Conservation (phyloP, 2,888 invertebrate genomes). For the Hedya salicella region DNA sequence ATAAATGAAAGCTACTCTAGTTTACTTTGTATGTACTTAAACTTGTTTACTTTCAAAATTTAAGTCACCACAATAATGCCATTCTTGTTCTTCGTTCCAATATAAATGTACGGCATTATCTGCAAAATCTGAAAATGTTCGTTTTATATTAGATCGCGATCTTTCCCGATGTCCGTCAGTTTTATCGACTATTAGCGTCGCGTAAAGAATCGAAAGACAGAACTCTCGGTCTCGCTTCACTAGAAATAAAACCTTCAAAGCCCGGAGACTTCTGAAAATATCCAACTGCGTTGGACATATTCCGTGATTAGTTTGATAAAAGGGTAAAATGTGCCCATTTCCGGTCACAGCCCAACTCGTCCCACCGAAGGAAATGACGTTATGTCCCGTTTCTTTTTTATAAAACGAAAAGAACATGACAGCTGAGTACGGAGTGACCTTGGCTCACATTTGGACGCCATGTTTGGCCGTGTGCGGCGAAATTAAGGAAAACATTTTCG, state of each 20-base stretch:
- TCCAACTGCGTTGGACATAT: slow-evolving; percentile 21
- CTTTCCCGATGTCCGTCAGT: not conserved
- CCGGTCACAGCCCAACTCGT: slow-evolving; percentile 34
- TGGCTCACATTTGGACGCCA: slow-evolving; percentile 14
- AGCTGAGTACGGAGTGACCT: slow-evolving; percentile 23
- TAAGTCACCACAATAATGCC: no score
- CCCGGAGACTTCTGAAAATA: not conserved
- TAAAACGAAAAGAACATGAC: slow-evolving; percentile 36
- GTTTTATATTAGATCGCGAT: not conserved
- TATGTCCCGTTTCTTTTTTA: slow-evolving; percentile 38
- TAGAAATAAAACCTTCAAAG: not conserved
- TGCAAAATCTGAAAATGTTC: not conserved
- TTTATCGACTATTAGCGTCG: not conserved
- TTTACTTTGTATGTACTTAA: no score
- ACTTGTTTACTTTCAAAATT: no score
- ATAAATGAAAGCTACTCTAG: no score
- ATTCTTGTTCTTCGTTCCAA: not conserved
- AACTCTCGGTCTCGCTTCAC: not conserved
- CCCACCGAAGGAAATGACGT: slow-evolving; percentile 38
- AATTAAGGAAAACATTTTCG: slow-evolving; percentile 10
- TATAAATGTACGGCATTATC: not conserved
- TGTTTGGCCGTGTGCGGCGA: slow-evolving; percentile 1
- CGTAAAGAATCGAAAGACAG: not conserved
- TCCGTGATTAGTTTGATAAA: slow-evolving; percentile 42
- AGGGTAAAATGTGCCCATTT: slow-evolving; percentile 40